Base-by-base conservation (phyloP, 37 sponge, comb jelly and placozoan genomes). In the Geodia barretti region DNA sequence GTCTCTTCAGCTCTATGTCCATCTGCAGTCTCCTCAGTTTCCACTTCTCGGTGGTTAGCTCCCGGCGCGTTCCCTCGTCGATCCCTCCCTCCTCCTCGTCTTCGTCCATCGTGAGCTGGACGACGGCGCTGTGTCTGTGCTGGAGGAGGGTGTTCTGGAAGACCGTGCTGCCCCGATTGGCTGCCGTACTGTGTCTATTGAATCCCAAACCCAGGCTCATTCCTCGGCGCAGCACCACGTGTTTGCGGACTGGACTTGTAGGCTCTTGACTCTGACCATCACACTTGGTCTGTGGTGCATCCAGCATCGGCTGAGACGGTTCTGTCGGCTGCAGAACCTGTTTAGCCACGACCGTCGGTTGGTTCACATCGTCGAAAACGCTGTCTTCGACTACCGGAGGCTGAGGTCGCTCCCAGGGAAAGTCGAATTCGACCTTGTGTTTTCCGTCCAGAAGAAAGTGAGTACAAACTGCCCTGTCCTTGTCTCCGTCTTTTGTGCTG, bases 61-160 rank as follows among this genome's bases (percentile, higher is more conserved):
- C 72, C 54, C 72, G 64, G 2, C 86, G 42, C 5, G 43, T 38
- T 29, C 73, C 86, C 64, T 85, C 86, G 30, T 84, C 77, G 4
- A 4, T 26, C 19, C 77, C 86, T 36, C 74, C 83, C 41, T 84
- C 85, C 65, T 25, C 31, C 30, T 43, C 75, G 31, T 42, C 72
- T 17, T 75, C 39, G 40, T 54, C 73, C 34, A 54, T 36, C 25
- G 66, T 35, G 25, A 68, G 4, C 28, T 34, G 3, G 1, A 4
- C 26, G 19, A 77, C 1, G 3, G 41, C 30, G 21, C 39, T 39
- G 25, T 68, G 64, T 58, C 35, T 70, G 19, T 41, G 39, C 72
- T 3, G 39, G 73, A 59, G 21, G 62, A 26, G 21, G 34, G 8
- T 25, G 72, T 47, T 0, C 28, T 41, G 14, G 47, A 54, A 23